These are phyloP conservation scores for Araneus ventricosus DNA, from an alignment of 1,140 invertebrate species.

Conservation along the genomic window DNA sequence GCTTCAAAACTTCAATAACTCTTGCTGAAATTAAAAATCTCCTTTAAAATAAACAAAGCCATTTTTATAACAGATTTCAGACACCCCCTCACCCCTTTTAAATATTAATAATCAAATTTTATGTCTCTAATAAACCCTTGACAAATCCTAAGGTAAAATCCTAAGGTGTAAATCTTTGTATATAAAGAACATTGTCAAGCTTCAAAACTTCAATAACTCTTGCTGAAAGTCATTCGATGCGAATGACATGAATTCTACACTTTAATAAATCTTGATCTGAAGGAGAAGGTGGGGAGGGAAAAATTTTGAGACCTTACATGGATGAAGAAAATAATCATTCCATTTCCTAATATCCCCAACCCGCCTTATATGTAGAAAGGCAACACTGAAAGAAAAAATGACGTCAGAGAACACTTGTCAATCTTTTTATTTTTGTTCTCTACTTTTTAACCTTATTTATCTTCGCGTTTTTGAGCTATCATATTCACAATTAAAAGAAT, in stretches of 20 bases:
- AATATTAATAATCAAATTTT: no score
- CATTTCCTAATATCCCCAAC: background rate
- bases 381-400: slow-evolving; percentile 19
- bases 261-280: slow-evolving; percentile 9
- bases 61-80: no score
- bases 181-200: background rate
- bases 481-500: no score
- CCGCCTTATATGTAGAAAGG: slow-evolving; percentile 15
- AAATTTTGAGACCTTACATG: background rate
- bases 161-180: background rate
- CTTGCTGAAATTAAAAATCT: no score
- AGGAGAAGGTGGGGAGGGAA: background rate
- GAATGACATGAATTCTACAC: background rate
- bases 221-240: background rate
- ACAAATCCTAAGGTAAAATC: background rate
- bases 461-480: no score
- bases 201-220: background rate
- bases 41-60: no score
- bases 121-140: background rate
- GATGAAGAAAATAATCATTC: slow-evolving; percentile 19
- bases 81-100: no score
- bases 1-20: no score
- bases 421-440: background rate
- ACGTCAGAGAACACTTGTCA: background rate
- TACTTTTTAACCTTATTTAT: background rate